Conservation (phyloP, 2,888 invertebrate species). For the Coelopa pilipes region DNA sequence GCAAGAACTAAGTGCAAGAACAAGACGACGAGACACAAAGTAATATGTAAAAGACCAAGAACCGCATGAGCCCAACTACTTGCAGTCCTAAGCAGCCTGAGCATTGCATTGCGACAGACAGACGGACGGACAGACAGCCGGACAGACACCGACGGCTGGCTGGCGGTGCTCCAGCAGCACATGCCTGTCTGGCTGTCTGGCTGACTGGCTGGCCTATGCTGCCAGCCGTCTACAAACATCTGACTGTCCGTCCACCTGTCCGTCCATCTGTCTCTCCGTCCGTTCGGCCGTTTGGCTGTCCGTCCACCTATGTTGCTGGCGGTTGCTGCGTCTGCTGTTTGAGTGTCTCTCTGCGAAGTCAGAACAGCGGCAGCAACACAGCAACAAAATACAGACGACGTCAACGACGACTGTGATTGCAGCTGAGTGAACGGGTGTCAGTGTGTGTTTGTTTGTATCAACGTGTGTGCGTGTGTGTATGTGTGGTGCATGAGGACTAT, state of each 20-base stretch:
- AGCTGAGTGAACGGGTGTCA: slow-evolving; percentile 20
- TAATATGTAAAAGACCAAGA: not conserved
- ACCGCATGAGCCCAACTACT: too few species aligned
- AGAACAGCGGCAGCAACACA: slow-evolving; percentile 38
- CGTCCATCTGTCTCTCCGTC: slow-evolving; percentile 10
- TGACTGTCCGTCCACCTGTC: slow-evolving; percentile 12
- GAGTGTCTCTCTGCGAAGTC: slow-evolving; percentile 43
- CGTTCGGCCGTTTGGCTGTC: too few species aligned
- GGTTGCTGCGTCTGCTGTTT: slow-evolving; percentile 40
- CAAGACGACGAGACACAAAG: too few species aligned
- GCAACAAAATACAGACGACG: slow-evolving; percentile 42
- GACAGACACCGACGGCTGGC: not conserved
- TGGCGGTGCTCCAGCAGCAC: not conserved
- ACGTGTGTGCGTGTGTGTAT: slow-evolving; percentile 25
- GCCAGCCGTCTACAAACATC: slow-evolving; percentile 1
- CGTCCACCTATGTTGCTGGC: not conserved
- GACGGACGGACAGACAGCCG: not conserved
- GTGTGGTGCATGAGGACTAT: not conserved
- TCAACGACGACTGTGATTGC: slow-evolving; percentile 36
- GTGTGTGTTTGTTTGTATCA: slow-evolving; percentile 30
- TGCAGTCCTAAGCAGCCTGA: not conserved
- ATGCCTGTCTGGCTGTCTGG: not conserved
- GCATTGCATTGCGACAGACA: slow-evolving; percentile 2
- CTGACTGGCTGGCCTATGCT: not conserved
- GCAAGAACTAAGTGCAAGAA: too few species aligned